Conservation (phyloP, 2,797 vertebrate species). For the Sciurus carolinensis region DNA sequence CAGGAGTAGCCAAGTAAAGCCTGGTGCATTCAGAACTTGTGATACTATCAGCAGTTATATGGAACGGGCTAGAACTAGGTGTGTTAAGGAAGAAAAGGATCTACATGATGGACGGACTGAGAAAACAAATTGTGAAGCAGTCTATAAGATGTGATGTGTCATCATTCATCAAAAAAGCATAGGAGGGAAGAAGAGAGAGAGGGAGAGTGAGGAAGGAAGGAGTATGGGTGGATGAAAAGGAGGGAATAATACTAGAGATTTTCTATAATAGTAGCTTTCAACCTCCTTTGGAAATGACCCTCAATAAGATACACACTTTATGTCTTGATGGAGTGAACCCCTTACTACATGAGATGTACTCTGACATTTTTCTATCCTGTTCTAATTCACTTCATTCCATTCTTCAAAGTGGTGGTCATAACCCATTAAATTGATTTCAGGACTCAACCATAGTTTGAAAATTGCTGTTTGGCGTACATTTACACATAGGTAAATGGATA, state of each 20-base stretch:
- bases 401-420: constrained; percentile 49
- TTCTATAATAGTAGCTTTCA: not conserved
- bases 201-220: not conserved
- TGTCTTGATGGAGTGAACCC: not conserved
- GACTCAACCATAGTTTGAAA: constrained; percentile 14
- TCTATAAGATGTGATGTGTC: not conserved
- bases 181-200: not conserved
- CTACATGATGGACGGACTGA: not conserved
- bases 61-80: not conserved
- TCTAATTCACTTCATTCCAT: not conserved
- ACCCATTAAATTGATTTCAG: constrained; percentile 25
- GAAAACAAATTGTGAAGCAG: not conserved
- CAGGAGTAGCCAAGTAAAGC: not conserved
- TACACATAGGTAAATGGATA: not conserved
- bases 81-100: not conserved
- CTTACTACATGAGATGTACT: not conserved
- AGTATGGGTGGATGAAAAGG: not conserved
- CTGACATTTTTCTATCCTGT: not conserved
- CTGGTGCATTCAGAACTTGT: no score
- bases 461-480: not conserved
- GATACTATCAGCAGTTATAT: not conserved
- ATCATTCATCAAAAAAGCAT: not conserved
- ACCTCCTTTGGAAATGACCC: not conserved
- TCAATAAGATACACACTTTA: not conserved
- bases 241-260: not conserved